A percentile compares a stretch with the other conserved stretches of the same genome.
Evolutionary conservation across 37 sponge, comb jelly and placozoan species (phyloP).

Genomic region (Corticium candelabrum): DNA sequence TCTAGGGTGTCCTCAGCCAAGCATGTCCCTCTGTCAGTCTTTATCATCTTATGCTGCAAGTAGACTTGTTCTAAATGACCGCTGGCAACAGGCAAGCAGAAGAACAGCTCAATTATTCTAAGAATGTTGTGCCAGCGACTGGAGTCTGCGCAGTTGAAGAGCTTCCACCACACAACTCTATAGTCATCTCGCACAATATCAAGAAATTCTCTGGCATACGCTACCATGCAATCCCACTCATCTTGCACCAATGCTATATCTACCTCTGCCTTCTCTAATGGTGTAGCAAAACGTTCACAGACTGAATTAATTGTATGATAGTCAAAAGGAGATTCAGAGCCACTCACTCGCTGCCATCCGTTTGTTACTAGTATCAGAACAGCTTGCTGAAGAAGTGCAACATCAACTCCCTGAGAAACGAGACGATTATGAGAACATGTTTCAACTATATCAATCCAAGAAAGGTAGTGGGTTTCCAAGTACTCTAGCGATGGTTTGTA

Average conservation of each 20-base stretch:
- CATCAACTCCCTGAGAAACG: neutral
- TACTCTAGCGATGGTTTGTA: neutral
- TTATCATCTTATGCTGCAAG: neutral
- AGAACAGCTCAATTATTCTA: neutral
- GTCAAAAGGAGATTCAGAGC: neutral
- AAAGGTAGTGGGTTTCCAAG: neutral
- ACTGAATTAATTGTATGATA: no score
- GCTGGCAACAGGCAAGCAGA: neutral
- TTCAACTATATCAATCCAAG: neutral
- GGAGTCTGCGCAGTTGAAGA: neutral
- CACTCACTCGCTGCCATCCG: neutral
- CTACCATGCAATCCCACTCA: neutral
- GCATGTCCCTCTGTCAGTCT: neutral
- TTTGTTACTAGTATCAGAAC: neutral
- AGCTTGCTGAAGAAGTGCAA: neutral
- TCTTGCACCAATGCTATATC: neutral
- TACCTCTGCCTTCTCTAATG: no score
- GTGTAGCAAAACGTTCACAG: no score
- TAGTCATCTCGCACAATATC: neutral
- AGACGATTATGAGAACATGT: neutral
- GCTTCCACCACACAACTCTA: slow-evolving; percentile 5
- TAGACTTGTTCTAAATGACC: neutral
- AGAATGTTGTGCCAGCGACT: neutral
- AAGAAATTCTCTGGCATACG: neutral
- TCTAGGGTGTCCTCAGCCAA: neutral